Conservation (phyloP, 2,113 vertebrate species). For the Mola mola region DNA sequence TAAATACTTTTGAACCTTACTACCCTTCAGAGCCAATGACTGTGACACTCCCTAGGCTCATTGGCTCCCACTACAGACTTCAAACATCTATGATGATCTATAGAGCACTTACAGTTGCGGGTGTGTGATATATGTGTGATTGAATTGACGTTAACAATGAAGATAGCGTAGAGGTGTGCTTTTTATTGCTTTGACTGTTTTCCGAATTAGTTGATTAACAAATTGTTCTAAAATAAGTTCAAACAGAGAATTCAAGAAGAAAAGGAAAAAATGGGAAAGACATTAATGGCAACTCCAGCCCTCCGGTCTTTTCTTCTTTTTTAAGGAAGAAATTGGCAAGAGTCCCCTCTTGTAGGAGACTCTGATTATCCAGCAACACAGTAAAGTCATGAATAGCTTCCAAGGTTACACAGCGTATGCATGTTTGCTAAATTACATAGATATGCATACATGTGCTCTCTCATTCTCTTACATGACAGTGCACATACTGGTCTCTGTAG, state of each 20-base stretch:
- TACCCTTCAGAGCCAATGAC: neutral
- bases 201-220: no score
- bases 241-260: neutral
- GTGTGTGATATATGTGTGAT: no score
- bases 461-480: slow-evolving; percentile 25
- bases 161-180: no score
- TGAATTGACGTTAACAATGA: neutral
- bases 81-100: no score
- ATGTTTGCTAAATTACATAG: neutral
- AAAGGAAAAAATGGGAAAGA: neutral
- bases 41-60: neutral
- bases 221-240: neutral
- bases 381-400: neutral
- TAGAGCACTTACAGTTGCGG: neutral
- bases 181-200: no score
- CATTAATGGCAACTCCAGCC: no score
- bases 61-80: neutral
- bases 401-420: neutral
- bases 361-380: no score
- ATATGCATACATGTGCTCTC: slow-evolving; percentile 14
- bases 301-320: no score
- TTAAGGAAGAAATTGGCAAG: no score
- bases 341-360: no score
- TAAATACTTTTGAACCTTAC: no score
- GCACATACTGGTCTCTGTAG: slow-evolving; percentile 14